These are phyloP conservation scores for Lytechinus pictus DNA, from an alignment of 35 echinoderm and acorn worm species.

Conservation along the genomic window DNA sequence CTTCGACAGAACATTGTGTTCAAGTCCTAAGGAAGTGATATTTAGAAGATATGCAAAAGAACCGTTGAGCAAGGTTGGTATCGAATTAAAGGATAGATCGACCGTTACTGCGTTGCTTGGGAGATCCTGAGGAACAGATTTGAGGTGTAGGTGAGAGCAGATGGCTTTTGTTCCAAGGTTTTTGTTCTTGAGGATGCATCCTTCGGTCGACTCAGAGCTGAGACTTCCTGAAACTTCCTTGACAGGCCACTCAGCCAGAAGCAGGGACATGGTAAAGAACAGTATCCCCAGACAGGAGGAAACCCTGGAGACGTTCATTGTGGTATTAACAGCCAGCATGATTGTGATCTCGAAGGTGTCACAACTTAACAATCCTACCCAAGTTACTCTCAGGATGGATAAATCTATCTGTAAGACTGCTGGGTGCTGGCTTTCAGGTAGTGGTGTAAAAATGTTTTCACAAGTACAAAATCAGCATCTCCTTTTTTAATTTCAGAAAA, in stretches of 20 bases:
- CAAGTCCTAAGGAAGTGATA: background rate
- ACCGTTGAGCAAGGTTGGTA: background rate
- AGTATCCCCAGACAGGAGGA: background rate
- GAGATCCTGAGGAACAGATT: background rate
- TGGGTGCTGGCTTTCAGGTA: too few relatives aligned
- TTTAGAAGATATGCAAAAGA: background rate
- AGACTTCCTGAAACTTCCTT: background rate
- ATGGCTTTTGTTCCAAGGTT: background rate
- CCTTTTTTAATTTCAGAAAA: too few relatives aligned
- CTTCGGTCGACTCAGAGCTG: background rate
- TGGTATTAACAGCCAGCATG: too few relatives aligned
- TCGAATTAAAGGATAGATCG: background rate
- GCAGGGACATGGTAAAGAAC: background rate
- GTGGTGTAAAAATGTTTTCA: too few relatives aligned
- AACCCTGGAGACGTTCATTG: background rate
- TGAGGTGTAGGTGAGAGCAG: background rate
- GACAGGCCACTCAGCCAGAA: background rate
- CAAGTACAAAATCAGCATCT: too few relatives aligned
- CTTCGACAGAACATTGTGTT: background rate
- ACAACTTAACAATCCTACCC: too few relatives aligned
- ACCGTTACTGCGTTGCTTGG: slow-evolving; percentile 5
- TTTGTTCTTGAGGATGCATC: background rate
- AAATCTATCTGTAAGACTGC: too few relatives aligned
- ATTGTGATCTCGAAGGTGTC: too few relatives aligned
- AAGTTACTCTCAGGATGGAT: too few relatives aligned